Conservation (phyloP, 2,888 invertebrate genomes). For the Ichneumon xanthorius region DNA sequence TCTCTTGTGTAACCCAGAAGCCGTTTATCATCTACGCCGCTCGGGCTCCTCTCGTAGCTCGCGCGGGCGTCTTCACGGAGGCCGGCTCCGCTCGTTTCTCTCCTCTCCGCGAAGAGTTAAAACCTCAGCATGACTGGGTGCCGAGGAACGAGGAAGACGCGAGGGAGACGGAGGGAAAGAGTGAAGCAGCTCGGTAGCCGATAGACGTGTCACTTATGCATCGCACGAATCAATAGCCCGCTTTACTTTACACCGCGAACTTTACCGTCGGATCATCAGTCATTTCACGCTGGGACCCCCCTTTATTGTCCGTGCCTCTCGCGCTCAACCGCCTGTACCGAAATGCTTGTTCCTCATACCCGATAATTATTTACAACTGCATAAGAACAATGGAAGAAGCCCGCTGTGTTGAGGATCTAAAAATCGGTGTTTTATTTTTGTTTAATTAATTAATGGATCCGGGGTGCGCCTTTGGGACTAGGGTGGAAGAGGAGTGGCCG, state of each 20-base stretch:
- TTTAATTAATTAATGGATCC: conserved; percentile 60
- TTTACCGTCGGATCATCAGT: conserved; percentile 78
- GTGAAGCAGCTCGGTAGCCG: conserved; percentile 78
- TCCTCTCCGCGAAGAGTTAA: conserved; percentile 81
- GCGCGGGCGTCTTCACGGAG: conserved; percentile 60
- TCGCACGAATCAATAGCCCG: conserved; percentile 82
- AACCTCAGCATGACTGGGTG: conserved; percentile 84
- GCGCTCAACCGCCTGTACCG: neutral
- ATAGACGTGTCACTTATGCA: conserved; percentile 84
- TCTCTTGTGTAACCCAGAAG: conserved; percentile 85
- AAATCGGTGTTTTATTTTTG: conserved; percentile 18
- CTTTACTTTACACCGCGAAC: conserved; percentile 78
- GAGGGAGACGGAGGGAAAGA: neutral
- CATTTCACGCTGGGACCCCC: conserved; percentile 73
- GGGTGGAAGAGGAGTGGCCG: conserved; percentile 56
- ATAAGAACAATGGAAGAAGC: conserved; percentile 6
- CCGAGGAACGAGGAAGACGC: conserved; percentile 52
- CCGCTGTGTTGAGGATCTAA: neutral
- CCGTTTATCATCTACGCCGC: conserved; percentile 81
- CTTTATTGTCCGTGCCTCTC: conserved; percentile 48
- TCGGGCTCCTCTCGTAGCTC: conserved; percentile 62
- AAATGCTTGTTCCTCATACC: conserved; percentile 30
- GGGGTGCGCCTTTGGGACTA: conserved; percentile 54
- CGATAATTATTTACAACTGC: conserved; percentile 25
- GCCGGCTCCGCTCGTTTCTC: conserved; percentile 53